Percentiles rank a stretch among this genome's conserved stretches.
These are phyloP conservation scores for Vesta saturnalis DNA, from an alignment of 2,888 invertebrate genomes.

Conservation along the genomic window DNA sequence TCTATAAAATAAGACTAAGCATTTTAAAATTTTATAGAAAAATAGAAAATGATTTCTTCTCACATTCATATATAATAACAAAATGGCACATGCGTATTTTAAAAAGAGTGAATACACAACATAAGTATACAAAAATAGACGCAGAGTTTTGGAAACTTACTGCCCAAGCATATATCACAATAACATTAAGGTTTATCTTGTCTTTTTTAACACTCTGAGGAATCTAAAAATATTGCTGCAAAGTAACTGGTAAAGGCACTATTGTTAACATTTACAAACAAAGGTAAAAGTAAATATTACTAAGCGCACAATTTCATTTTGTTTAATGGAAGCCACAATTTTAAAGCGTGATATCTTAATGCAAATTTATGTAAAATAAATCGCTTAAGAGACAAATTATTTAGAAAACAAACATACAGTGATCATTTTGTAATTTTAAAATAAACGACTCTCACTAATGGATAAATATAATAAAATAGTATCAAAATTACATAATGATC, in stretches of 20 bases:
- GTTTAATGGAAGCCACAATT: conserved; percentile 19
- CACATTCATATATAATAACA: conserved; percentile 28
- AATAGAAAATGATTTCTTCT: conserved; percentile 29
- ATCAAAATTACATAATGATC: conserved; percentile 16
- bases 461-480: conserved; percentile 20
- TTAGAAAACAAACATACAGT: background rate
- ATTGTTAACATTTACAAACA: conserved; percentile 43
- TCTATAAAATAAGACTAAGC: conserved; percentile 17
- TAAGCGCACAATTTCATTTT: conserved; percentile 32
- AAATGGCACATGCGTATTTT: conserved; percentile 37
- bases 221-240: conserved; percentile 46
- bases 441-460: conserved; percentile 8
- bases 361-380: conserved; percentile 60
- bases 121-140: conserved; percentile 35
- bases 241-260: conserved; percentile 54
- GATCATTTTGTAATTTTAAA: conserved; percentile 16
- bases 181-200: conserved; percentile 33
- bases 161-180: conserved; percentile 38
- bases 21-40: conserved; percentile 31
- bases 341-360: conserved; percentile 51
- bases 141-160: conserved; percentile 35
- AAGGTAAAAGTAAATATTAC: conserved; percentile 19
- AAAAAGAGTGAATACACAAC: conserved; percentile 27
- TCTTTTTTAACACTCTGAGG: conserved; percentile 24
- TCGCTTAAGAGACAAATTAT: conserved; percentile 59